Conservation (phyloP, 2,888 invertebrate species). For the Trissoscelio sp. region DNA sequence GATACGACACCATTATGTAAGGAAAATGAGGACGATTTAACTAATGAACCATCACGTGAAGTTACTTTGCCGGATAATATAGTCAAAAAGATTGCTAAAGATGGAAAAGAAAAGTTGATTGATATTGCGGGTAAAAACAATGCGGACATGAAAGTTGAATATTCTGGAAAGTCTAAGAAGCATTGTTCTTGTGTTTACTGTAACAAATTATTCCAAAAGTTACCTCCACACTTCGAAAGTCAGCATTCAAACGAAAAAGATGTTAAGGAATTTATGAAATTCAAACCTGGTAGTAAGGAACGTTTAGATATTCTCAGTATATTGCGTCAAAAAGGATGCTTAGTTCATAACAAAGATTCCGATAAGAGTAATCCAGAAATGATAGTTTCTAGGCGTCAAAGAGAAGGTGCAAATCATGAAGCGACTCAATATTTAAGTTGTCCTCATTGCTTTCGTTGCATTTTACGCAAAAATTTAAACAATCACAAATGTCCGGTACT, state of each 20-base stretch:
- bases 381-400: neutral
- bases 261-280: neutral
- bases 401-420: neutral
- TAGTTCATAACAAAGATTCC: neutral
- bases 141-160: too few relatives aligned
- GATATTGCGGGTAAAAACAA: too few relatives aligned
- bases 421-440: slow-evolving; percentile 10
- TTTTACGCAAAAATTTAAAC: neutral
- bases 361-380: neutral
- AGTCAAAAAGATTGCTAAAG: too few relatives aligned
- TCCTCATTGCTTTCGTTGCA: neutral
- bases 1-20: too few relatives aligned
- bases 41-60: too few relatives aligned
- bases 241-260: neutral
- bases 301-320: neutral
- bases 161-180: too few relatives aligned
- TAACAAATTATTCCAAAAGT: neutral
- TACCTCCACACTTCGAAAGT: slow-evolving; percentile 3
- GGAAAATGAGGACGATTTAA: too few relatives aligned
- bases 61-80: too few relatives aligned
- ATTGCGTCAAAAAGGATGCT: neutral
- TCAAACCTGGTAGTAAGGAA: neutral
- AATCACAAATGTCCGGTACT: slow-evolving; percentile 4
- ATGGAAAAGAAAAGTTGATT: too few relatives aligned
- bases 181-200: slow-evolving; percentile 12